Conservation (phyloP, 2,888 invertebrate genomes). For the Ferdinandea cuprea region DNA sequence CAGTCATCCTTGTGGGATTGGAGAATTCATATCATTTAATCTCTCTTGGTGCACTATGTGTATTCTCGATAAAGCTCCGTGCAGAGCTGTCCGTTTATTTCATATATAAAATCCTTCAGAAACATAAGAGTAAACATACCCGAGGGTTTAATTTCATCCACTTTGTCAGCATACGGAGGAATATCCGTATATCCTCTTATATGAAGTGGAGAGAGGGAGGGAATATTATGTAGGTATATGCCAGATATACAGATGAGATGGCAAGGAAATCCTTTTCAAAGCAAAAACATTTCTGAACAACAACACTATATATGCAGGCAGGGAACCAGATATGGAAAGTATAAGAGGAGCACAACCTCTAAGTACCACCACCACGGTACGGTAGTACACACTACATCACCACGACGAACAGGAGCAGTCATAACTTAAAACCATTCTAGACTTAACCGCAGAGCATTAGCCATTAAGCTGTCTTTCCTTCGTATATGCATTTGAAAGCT, state of each 20-base stretch:
- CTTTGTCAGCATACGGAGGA: conserved; percentile 61
- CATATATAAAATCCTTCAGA: conserved; percentile 56
- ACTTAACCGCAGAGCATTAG: conserved; percentile 73
- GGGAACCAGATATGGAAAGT: neutral
- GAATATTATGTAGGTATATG: conserved; percentile 5
- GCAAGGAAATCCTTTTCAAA: conserved; percentile 45
- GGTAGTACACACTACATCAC: conserved; percentile 1
- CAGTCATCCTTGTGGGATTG: conserved; percentile 33
- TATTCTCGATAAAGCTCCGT: conserved; percentile 50
- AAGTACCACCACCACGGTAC: no score
- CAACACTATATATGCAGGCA: conserved; percentile 33
- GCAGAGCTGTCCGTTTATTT: conserved; percentile 45
- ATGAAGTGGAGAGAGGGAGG: neutral
- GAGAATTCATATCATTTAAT: conserved; percentile 61
- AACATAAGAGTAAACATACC: conserved; percentile 59
- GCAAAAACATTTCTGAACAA: conserved; percentile 55
- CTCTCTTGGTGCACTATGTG: conserved; percentile 37
- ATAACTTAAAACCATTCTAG: conserved; percentile 72
- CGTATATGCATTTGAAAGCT: conserved; percentile 67
- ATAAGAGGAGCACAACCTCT: neutral
- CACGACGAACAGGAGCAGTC: conserved; percentile 55
- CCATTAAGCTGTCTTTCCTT: conserved; percentile 68
- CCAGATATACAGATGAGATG: conserved; percentile 33
- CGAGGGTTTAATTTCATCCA: conserved; percentile 71
- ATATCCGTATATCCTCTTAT: conserved; percentile 52